Conservation (phyloP, 1,140 invertebrate species). For the Dinoponera quadriceps region DNA sequence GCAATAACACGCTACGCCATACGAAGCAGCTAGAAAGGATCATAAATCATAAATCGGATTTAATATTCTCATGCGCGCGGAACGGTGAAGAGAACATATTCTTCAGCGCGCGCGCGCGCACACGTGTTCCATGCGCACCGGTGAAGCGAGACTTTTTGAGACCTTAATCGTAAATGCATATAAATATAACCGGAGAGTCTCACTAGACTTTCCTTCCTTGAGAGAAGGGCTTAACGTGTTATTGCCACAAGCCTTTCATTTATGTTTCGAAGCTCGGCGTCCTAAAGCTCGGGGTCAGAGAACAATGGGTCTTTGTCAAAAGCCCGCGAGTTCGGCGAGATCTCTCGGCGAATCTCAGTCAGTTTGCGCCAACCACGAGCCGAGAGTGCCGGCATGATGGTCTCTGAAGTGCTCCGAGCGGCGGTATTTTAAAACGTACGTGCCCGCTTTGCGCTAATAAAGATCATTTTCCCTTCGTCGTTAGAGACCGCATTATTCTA, state of each 20-base stretch:
- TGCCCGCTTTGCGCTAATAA: not conserved
- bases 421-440: not conserved
- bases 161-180: conserved; percentile 25
- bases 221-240: conserved; percentile 10
- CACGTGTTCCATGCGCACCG: not conserved
- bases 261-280: conserved; percentile 30
- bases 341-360: conserved; percentile 27
- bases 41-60: conserved; percentile 10
- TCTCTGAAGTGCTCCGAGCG: not conserved
- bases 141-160: not conserved
- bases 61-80: not conserved
- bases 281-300: conserved; percentile 17
- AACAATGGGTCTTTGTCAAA: conserved; percentile 49
- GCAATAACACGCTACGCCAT: not conserved
- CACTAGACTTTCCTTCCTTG: not conserved
- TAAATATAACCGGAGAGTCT: conserved; percentile 3
- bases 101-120: not conserved
- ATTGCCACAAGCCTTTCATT: conserved; percentile 27
- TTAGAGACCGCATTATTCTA: not conserved
- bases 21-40: not conserved
- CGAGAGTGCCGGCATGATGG: conserved; percentile 18
- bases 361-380: conserved; percentile 13
- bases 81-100: not conserved
- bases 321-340: conserved; percentile 33
- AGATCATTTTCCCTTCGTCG: not conserved